A percentile compares a stretch with the other conserved stretches of the same genome.
These are phyloP conservation scores for Sarcophaga rosellei DNA, from an alignment of 2,888 invertebrate species.

Conservation along the genomic window DNA sequence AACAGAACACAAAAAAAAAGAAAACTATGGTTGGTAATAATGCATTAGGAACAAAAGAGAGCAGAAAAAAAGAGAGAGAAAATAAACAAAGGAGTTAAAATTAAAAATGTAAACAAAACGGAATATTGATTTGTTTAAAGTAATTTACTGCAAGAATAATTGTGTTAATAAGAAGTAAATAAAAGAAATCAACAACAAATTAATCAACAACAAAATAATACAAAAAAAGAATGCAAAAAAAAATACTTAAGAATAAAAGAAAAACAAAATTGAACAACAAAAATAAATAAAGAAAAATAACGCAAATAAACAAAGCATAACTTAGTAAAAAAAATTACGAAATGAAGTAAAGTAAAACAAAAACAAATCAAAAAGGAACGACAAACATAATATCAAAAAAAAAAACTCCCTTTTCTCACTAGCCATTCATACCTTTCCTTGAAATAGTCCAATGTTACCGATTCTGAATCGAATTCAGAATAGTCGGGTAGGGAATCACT, in stretches of 20 bases:
- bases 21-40: background rate
- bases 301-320: conserved; percentile 30
- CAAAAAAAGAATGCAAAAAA: background rate
- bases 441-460: conserved; percentile 82
- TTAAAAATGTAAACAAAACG: conserved; percentile 9
- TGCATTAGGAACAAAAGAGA: background rate
- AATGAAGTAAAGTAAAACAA: conserved; percentile 13
- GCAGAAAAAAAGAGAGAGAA: conserved; percentile 23
- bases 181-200: background rate
- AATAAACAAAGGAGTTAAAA: conserved; percentile 13
- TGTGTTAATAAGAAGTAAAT: background rate
- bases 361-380: conserved; percentile 38
- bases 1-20: background rate
- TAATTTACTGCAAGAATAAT: background rate
- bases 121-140: background rate
- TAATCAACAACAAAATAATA: background rate
- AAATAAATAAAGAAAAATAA: conserved; percentile 26
- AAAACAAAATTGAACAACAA: background rate
- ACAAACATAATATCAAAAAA: conserved; percentile 40
- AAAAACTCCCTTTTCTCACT: conserved; percentile 32
- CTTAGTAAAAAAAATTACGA: conserved; percentile 17
- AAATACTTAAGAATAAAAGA: conserved; percentile 14
- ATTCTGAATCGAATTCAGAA: conserved; percentile 83
- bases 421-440: conserved; percentile 81
- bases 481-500: conserved; percentile 83